phyloP scores from a whole-genome alignment of 2,113 vertebrate genomes.

The Brachyhypopomus occidentalis region DNA sequence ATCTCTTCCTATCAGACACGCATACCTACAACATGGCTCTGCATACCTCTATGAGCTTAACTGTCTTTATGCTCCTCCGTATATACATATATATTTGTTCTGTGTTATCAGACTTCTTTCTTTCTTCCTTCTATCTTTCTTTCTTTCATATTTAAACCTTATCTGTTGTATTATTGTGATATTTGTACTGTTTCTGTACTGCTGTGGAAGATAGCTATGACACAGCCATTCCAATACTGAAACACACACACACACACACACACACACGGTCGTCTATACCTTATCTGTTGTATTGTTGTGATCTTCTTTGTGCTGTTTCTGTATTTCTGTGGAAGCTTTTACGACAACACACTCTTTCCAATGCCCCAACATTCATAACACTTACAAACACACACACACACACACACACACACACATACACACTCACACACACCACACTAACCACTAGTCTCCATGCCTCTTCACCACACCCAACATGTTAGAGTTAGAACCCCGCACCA shows the following conservation, averaged over 20 bases:
- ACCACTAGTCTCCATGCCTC: background rate
- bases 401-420: conserved; percentile 10
- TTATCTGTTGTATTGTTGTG: background rate
- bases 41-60: conserved; percentile 13
- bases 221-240: background rate
- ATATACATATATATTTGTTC: conserved; percentile 9
- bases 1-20: background rate
- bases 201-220: conserved; percentile 20
- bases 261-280: background rate
- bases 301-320: background rate
- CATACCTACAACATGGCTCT: background rate
- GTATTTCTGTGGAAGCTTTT: conserved; percentile 8
- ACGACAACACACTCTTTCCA: no score
- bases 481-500: conserved; percentile 7
- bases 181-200: background rate
- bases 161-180: conserved; percentile 18
- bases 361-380: background rate
- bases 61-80: conserved; percentile 32
- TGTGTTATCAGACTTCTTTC: conserved; percentile 35
- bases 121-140: conserved; percentile 12
- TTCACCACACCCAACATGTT: background rate
- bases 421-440: conserved; percentile 5
- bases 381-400: conserved; percentile 35
- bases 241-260: conserved; percentile 17
- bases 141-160: conserved; percentile 24